phyloP scores from a whole-genome alignment of 2,888 invertebrate genomes.

The Euphydryas editha region DNA sequence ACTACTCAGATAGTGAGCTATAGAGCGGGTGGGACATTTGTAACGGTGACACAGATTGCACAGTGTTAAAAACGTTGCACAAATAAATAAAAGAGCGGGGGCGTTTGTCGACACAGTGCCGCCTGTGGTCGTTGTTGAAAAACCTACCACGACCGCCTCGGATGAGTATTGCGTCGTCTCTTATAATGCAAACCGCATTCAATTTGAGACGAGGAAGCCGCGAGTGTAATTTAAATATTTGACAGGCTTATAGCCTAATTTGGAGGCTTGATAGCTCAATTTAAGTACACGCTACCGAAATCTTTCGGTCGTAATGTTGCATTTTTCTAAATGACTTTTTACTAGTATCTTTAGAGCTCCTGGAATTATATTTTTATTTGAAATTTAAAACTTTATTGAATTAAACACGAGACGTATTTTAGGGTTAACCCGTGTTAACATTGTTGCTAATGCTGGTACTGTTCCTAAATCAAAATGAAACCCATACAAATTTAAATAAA shows the following conservation, averaged over 20 bases:
- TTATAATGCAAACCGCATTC: conserved; percentile 71
- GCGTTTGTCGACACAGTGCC: conserved; percentile 33
- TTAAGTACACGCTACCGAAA: conserved; percentile 16
- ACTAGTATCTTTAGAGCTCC: neutral
- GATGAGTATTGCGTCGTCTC: conserved; percentile 53
- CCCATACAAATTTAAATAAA: no score
- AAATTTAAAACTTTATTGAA: no score
- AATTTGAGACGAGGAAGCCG: conserved; percentile 72
- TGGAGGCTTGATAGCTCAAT: conserved; percentile 25
- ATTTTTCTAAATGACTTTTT: conserved; percentile 2
- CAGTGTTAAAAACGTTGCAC: conserved; percentile 22
- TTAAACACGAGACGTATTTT: no score
- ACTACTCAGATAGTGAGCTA: conserved; percentile 17
- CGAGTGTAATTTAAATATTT: conserved; percentile 71
- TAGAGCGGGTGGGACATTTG: conserved; percentile 21
- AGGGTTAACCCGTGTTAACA: no score
- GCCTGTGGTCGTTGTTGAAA: conserved; percentile 41
- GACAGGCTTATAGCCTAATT: conserved; percentile 51
- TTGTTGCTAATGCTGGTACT: no score
- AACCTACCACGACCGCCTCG: conserved; percentile 22
- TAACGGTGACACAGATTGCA: conserved; percentile 21
- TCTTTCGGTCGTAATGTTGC: neutral
- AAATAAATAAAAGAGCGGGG: conserved; percentile 25
- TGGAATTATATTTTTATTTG: neutral
- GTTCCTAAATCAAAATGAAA: no score